A percentile compares a stretch with the other conserved stretches of the same genome.
These are phyloP conservation scores for Conomelus anceps DNA, from an alignment of 2,888 invertebrate species.

Conservation along the genomic window DNA sequence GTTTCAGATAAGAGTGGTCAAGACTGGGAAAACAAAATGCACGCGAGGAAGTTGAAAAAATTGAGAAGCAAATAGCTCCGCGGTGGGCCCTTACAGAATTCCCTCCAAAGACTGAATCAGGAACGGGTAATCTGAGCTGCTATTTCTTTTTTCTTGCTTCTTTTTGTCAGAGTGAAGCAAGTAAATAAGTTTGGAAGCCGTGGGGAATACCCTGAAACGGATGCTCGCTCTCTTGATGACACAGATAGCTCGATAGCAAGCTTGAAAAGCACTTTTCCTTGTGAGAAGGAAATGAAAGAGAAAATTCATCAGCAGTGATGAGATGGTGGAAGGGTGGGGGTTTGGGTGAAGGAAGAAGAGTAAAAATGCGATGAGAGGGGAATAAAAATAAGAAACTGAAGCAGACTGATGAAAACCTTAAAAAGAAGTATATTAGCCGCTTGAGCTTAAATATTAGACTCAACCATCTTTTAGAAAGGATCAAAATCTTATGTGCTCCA, in stretches of 20 bases:
- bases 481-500: neutral
- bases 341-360: no score
- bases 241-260: neutral
- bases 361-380: neutral
- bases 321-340: neutral
- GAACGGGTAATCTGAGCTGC: neutral
- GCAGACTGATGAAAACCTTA: neutral
- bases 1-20: neutral
- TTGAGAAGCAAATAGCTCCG: neutral
- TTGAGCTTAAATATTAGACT: neutral
- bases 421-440: neutral
- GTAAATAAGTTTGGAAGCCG: neutral
- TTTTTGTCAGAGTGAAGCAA: neutral
- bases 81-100: neutral
- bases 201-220: neutral
- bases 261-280: neutral
- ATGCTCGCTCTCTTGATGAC: neutral
- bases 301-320: neutral
- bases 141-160: neutral
- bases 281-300: neutral
- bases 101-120: neutral
- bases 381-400: neutral
- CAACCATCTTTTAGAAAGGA: neutral
- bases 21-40: neutral
- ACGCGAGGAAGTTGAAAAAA: neutral